These are phyloP conservation scores for Marronus borbonicus DNA, from an alignment of 2,888 invertebrate genomes.

Conservation along the genomic window DNA sequence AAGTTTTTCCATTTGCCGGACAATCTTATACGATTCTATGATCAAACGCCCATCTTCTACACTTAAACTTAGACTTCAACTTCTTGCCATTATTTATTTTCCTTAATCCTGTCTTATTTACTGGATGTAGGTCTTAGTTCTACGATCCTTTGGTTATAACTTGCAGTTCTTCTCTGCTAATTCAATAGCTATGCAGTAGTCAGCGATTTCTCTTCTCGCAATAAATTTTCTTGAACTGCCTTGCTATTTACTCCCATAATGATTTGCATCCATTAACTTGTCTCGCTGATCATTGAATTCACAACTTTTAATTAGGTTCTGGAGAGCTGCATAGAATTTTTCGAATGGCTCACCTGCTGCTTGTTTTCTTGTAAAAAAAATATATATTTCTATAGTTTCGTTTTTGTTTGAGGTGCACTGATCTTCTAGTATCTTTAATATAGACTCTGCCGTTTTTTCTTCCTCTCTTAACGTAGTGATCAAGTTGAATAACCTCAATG, in stretches of 20 bases:
- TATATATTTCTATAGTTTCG: conserved; percentile 1
- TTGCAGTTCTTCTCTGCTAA: not conserved
- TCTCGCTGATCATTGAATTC: not conserved
- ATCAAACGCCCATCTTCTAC: not conserved
- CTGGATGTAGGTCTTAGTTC: not conserved
- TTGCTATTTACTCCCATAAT: not conserved
- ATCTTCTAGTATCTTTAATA: not conserved
- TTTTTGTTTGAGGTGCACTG: not conserved
- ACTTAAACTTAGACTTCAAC: not conserved
- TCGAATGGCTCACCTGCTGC: conserved; percentile 10
- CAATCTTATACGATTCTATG: not conserved
- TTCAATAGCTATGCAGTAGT: not conserved
- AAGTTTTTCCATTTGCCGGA: conserved; percentile 25
- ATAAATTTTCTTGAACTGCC: not conserved
- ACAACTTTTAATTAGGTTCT: not conserved
- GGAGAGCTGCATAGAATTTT: not conserved
- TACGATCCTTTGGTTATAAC: not conserved
- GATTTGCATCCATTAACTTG: not conserved
- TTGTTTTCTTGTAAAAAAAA: not conserved
- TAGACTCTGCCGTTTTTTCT: not conserved
- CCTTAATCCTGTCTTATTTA: not conserved
- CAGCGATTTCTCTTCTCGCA: not conserved
- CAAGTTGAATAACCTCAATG: conserved; percentile 4
- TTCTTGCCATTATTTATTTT: not conserved
- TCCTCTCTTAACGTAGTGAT: not conserved